Conservation (phyloP, 2,113 vertebrate genomes). For the Brienomyrus brachyistius region DNA sequence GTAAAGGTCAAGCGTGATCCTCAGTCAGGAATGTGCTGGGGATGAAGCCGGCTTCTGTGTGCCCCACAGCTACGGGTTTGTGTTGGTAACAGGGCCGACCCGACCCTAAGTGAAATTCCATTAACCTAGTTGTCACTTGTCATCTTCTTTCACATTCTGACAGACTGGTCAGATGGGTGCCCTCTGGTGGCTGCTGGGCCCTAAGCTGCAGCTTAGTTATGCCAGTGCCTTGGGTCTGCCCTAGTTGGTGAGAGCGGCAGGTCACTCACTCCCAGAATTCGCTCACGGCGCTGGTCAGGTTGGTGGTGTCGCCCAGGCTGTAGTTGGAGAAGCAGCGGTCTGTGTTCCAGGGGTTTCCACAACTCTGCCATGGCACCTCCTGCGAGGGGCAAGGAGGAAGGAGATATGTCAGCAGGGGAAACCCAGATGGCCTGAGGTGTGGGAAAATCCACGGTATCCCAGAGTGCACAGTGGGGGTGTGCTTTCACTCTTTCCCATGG, state of each 20-base stretch:
- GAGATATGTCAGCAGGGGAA: not conserved
- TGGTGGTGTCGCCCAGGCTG: constrained; percentile 75
- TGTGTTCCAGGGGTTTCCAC: constrained; percentile 79
- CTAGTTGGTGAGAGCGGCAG: not conserved
- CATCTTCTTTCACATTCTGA: not conserved
- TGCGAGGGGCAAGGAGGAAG: constrained; percentile 31
- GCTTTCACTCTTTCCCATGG: not conserved
- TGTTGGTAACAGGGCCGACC: not conserved
- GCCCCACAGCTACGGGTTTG: not conserved
- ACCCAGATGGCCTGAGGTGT: not conserved
- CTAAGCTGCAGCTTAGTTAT: not conserved
- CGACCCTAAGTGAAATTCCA: not conserved
- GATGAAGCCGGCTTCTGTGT: not conserved
- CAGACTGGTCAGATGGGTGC: not conserved
- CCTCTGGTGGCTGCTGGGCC: not conserved
- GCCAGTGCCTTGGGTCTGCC: not conserved
- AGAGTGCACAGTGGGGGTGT: not conserved
- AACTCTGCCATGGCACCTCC: constrained; percentile 82
- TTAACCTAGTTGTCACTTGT: not conserved
- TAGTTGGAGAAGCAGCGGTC: constrained; percentile 81
- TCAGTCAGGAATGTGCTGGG: not conserved
- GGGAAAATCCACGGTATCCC: not conserved
- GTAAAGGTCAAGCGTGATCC: constrained; percentile 73
- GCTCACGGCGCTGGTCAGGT: constrained; percentile 78
- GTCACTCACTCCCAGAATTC: constrained; percentile 86